Conservation (phyloP, 2,797 vertebrate species). For the Eulemur rubriventer region DNA sequence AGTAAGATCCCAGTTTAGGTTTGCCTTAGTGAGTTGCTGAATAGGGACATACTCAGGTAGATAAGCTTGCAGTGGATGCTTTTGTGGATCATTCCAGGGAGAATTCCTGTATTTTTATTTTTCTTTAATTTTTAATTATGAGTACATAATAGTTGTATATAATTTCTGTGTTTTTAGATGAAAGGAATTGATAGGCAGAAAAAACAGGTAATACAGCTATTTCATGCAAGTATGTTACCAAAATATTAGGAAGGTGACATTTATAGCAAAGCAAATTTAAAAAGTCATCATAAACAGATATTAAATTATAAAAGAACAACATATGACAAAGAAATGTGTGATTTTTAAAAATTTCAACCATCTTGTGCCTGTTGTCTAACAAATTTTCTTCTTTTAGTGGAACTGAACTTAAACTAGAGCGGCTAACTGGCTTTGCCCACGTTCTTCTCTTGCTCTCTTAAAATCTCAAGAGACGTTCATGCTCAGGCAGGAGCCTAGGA, state of each 20-base stretch:
- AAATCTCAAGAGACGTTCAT: slow-evolving; percentile 16
- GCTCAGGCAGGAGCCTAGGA: slow-evolving; percentile 14
- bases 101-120: neutral
- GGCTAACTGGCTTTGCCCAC: neutral
- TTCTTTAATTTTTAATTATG: neutral
- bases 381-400: neutral
- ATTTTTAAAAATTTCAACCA: neutral
- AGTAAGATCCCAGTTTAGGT: slow-evolving; percentile 6
- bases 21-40: neutral
- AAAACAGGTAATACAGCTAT: neutral
- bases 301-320: neutral
- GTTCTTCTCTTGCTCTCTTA: neutral
- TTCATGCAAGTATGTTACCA: neutral
- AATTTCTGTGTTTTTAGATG: neutral
- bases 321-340: neutral
- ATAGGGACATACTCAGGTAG: neutral
- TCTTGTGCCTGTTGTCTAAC: neutral
- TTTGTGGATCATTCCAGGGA: neutral
- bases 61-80: neutral
- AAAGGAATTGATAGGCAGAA: neutral
- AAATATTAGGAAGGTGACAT: neutral
- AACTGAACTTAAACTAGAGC: neutral
- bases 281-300: neutral
- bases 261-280: slow-evolving; percentile 9
- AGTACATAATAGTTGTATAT: neutral